phyloP scores from a whole-genome alignment of 2,888 invertebrate genomes.

The Linnaemya vulpina region DNA sequence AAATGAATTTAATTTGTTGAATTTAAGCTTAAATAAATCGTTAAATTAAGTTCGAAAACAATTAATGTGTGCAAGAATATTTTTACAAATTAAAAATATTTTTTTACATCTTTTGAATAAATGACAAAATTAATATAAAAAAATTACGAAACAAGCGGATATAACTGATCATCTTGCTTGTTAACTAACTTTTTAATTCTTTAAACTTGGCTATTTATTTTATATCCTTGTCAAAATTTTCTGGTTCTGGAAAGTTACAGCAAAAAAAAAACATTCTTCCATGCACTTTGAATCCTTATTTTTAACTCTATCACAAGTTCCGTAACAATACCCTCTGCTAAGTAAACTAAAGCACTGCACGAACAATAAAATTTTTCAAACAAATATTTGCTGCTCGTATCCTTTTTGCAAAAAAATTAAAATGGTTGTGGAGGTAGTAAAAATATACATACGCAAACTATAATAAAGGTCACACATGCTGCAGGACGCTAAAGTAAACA shows the following conservation, averaged over 20 bases:
- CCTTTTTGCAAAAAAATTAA: background rate
- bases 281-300: conserved; percentile 2
- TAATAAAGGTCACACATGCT: conserved; percentile 7
- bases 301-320: background rate
- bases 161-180: background rate
- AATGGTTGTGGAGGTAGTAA: background rate
- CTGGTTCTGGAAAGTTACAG: background rate
- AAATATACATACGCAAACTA: background rate
- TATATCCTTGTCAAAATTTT: background rate
- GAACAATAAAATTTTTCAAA: conserved; percentile 18
- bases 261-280: background rate
- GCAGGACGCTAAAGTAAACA: background rate
- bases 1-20: no score
- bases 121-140: no score
- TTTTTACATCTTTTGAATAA: no score
- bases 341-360: conserved; percentile 3
- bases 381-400: conserved; percentile 20
- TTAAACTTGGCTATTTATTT: background rate
- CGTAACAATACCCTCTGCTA: background rate
- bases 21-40: no score
- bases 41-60: no score
- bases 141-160: background rate
- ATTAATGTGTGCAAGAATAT: no score
- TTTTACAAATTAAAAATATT: no score
- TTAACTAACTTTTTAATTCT: background rate